phyloP scores from a whole-genome alignment of 2,113 vertebrate genomes.

The Pterocles orientalis region DNA sequence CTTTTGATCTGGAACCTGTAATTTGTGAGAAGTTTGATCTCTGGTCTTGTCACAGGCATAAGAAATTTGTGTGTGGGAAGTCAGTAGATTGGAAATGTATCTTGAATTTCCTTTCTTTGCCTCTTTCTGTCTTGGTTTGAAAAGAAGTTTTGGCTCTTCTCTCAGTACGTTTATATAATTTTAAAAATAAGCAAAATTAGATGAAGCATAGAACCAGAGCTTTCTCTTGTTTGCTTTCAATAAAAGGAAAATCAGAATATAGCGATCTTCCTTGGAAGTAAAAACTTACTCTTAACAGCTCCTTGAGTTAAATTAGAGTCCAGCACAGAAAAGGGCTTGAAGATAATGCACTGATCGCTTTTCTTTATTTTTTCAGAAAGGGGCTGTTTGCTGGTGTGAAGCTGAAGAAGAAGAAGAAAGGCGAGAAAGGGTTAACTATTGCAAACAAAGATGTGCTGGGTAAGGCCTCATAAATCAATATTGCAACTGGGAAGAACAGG shows the following conservation, averaged over 20 bases:
- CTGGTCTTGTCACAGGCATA: not conserved
- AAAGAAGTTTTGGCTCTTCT: not conserved
- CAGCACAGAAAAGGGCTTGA: not conserved
- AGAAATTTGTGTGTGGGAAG: not conserved
- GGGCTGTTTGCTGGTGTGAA: constrained; percentile 83
- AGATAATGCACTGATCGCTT: not conserved
- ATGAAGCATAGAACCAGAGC: not conserved
- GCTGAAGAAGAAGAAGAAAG: constrained; percentile 86
- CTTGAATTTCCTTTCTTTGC: not conserved
- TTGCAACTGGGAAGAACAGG: not conserved
- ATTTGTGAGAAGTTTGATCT: not conserved
- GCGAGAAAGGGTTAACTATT: constrained; percentile 79
- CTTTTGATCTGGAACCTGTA: not conserved
- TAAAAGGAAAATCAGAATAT: not conserved
- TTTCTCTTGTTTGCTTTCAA: not conserved
- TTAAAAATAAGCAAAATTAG: not conserved
- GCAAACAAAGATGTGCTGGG: constrained; percentile 84
- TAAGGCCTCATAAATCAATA: constrained; percentile 80
- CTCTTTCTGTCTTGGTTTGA: not conserved
- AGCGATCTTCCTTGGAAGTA: not conserved
- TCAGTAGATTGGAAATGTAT: not conserved
- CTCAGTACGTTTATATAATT: not conserved
- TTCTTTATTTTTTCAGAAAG: constrained; percentile 73
- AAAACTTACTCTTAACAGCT: not conserved
- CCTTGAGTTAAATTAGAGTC: not conserved